These are phyloP conservation scores for Macaria liturata DNA, from an alignment of 2,888 invertebrate genomes.

Conservation along the genomic window DNA sequence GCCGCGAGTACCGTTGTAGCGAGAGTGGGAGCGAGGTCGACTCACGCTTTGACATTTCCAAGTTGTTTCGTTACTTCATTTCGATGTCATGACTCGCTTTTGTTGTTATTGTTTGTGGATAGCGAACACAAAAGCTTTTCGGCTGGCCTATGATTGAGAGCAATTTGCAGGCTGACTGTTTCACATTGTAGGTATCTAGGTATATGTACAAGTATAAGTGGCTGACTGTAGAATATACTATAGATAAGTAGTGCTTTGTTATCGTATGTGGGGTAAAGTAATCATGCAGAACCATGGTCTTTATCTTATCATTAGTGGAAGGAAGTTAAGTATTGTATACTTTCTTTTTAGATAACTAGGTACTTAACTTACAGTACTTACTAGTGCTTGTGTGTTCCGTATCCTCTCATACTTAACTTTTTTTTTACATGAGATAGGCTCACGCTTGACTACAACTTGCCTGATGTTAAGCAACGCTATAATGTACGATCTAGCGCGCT, in stretches of 20 bases:
- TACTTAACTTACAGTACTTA: conserved; percentile 1
- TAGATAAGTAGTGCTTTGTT: too few relatives aligned
- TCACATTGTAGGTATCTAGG: conserved; percentile 2
- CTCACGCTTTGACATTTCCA: conserved; percentile 72
- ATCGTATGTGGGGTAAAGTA: conserved; percentile 5
- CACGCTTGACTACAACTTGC: too few relatives aligned
- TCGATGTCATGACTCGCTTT: conserved; percentile 61
- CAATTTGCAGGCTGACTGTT: conserved; percentile 26
- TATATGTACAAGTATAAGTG: not conserved
- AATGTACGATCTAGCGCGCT: too few relatives aligned
- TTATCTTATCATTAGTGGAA: conserved; percentile 18
- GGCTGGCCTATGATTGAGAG: conserved; percentile 18
- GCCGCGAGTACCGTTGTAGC: conserved; percentile 68
- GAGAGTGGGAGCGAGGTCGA: conserved; percentile 71
- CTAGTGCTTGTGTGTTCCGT: too few relatives aligned
- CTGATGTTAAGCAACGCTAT: too few relatives aligned
- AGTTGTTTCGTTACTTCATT: conserved; percentile 65
- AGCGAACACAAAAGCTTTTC: conserved; percentile 33
- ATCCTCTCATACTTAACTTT: too few relatives aligned
- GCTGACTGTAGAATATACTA: too few relatives aligned
- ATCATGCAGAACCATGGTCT: conserved; percentile 14
- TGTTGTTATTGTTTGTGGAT: conserved; percentile 45
- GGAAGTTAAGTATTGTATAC: conserved; percentile 11
- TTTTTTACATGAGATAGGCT: too few relatives aligned
- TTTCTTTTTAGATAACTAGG: conserved; percentile 2